Evolutionary conservation across 2,888 invertebrate species (phyloP).

Genomic region (Bimastos eiseni): DNA sequence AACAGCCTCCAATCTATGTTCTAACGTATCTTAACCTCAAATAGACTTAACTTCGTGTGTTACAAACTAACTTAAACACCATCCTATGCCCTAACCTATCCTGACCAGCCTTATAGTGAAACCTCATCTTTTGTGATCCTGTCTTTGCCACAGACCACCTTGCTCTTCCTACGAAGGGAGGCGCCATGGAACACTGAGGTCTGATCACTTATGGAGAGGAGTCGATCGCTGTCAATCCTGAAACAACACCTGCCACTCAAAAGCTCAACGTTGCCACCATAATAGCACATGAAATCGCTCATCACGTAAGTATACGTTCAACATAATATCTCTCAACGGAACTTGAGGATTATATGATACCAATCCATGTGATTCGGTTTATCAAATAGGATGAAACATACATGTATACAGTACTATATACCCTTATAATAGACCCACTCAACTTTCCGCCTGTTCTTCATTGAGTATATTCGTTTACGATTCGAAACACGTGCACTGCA

Average conservation of each 20-base stretch:
- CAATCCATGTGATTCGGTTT: background rate
- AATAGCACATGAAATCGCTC: slow-evolving; percentile 38
- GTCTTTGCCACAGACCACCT: slow-evolving; percentile 34
- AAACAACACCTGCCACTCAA: background rate
- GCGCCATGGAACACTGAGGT: slow-evolving; percentile 42
- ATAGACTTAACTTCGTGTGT: too few species aligned
- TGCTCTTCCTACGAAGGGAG: slow-evolving; percentile 35
- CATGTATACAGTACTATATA: too few species aligned
- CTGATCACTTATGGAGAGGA: slow-evolving; percentile 37
- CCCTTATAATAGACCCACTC: too few species aligned
- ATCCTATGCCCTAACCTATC: background rate
- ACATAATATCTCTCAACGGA: background rate
- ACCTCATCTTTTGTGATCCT: background rate
- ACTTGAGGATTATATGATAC: background rate
- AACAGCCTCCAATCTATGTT: too few species aligned
- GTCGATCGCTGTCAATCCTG: slow-evolving; percentile 21
- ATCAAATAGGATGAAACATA: too few species aligned
- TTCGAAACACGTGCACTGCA: too few species aligned
- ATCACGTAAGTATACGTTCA: slow-evolving; percentile 27
- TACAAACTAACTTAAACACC: too few species aligned
- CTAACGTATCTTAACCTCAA: too few species aligned
- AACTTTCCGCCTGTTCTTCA: too few species aligned
- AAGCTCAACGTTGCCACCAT: slow-evolving; percentile 24
- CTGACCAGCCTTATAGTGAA: background rate
- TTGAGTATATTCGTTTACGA: too few species aligned